Conservation (phyloP, 2,113 vertebrate species). For the Lucifuga dentata region DNA sequence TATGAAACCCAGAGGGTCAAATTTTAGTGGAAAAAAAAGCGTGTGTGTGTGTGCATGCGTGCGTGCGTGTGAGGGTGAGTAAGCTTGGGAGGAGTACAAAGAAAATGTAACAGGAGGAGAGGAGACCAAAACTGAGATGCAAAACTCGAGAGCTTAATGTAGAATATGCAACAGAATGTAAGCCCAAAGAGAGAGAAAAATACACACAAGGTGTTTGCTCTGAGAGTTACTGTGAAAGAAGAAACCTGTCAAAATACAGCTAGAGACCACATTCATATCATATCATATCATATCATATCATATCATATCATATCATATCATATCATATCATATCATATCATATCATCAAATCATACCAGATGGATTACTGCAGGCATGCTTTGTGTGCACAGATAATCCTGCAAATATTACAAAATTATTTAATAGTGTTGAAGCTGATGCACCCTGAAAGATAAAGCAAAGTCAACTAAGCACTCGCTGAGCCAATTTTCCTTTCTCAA, state of each 20-base stretch:
- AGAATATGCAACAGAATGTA: constrained; percentile 11
- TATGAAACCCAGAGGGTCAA: constrained; percentile 72
- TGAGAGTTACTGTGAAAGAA: background rate
- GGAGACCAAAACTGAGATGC: constrained; percentile 6
- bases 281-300: too few relatives aligned
- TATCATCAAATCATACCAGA: too few relatives aligned
- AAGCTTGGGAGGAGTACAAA: constrained; percentile 36
- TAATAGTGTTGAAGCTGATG: constrained; percentile 2
- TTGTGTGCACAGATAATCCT: constrained; percentile 41
- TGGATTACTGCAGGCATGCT: constrained; percentile 1
- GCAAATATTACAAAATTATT: constrained; percentile 36
- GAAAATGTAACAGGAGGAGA: constrained; percentile 31
- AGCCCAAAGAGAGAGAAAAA: constrained; percentile 19
- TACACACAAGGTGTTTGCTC: constrained; percentile 27
- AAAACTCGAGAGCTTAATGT: constrained; percentile 14
- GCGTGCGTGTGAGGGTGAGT: constrained; percentile 35
- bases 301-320: too few relatives aligned
- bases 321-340: too few relatives aligned
- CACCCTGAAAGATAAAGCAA: background rate
- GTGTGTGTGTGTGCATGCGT: constrained; percentile 24
- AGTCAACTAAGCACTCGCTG: constrained; percentile 41
- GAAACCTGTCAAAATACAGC: constrained; percentile 3
- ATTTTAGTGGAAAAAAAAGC: constrained; percentile 60
- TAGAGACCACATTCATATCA: constrained; percentile 2
- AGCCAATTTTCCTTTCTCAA: constrained; percentile 27